phyloP scores from a whole-genome alignment of 2,888 invertebrate genomes.

The Anagyrus pseudococci region DNA sequence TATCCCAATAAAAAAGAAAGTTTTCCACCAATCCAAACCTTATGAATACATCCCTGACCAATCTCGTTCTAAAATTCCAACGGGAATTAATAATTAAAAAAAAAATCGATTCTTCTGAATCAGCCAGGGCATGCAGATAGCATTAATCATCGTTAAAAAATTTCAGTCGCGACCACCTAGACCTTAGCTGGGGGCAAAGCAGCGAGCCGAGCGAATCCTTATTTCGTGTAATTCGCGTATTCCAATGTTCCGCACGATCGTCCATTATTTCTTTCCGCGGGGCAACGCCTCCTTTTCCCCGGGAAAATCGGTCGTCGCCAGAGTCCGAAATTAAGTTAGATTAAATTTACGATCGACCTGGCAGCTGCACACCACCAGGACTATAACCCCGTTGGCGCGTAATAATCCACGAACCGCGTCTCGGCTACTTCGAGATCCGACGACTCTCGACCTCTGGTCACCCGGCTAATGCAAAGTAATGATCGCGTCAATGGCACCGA shows the following conservation, averaged over 20 bases:
- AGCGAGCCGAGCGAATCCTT: background rate
- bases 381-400: background rate
- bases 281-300: no score
- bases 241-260: conserved; percentile 20
- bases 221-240: conserved; percentile 19
- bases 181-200: no score
- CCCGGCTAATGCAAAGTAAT: conserved; percentile 25
- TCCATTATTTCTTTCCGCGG: conserved; percentile 24
- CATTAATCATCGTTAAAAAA: background rate
- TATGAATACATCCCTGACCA: no score
- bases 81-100: no score
- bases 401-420: background rate
- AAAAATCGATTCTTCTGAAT: no score
- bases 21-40: no score
- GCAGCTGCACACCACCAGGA: no score
- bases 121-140: background rate
- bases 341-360: conserved; percentile 46
- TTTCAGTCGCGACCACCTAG: background rate
- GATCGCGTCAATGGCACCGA: conserved; percentile 17
- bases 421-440: background rate
- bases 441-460: background rate
- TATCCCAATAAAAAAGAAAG: no score
- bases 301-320: conserved; percentile 12
- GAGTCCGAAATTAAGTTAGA: conserved; percentile 51
- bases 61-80: no score